A percentile compares a stretch with the other conserved stretches of the same genome.
These are phyloP conservation scores for Acronicta aceris DNA, from an alignment of 2,888 invertebrate genomes.

Conservation along the genomic window DNA sequence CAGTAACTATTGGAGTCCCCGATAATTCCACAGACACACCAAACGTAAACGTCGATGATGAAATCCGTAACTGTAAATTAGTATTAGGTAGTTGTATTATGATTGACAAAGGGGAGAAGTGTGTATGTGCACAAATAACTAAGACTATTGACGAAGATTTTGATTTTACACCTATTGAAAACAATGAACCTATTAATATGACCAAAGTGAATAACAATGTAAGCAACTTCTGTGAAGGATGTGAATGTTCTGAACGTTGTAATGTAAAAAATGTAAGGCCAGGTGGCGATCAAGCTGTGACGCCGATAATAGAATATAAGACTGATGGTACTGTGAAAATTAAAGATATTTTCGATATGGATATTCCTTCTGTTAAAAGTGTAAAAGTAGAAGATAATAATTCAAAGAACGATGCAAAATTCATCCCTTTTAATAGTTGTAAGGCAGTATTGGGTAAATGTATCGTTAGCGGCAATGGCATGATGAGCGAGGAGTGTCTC, in stretches of 20 bases:
- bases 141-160: constrained; percentile 53
- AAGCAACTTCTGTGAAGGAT: constrained; percentile 60
- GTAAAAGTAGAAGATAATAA: constrained; percentile 23
- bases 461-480: constrained; percentile 79
- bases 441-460: constrained; percentile 81
- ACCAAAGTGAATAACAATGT: constrained; percentile 28
- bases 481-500: constrained; percentile 78
- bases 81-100: constrained; percentile 71
- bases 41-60: constrained; percentile 29
- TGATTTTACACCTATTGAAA: constrained; percentile 54
- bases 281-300: constrained; percentile 19
- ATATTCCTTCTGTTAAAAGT: constrained; percentile 51
- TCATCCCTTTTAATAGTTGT: constrained; percentile 76
- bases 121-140: constrained; percentile 72
- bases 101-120: constrained; percentile 58
- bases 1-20: constrained; percentile 5
- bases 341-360: constrained; percentile 72
- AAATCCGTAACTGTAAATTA: constrained; percentile 64
- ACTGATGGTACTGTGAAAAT: constrained; percentile 77
- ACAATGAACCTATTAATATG: constrained; percentile 26
- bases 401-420: constrained; percentile 43
- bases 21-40: constrained; percentile 1
- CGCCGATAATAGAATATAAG: constrained; percentile 70
- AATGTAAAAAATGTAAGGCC: constrained; percentile 33
- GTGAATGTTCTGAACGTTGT: constrained; percentile 65